Evolutionary conservation across 2,113 vertebrate genomes (phyloP), one percentile per base, ranked within the genome.

Genomic region (Pedetes capensis): DNA sequence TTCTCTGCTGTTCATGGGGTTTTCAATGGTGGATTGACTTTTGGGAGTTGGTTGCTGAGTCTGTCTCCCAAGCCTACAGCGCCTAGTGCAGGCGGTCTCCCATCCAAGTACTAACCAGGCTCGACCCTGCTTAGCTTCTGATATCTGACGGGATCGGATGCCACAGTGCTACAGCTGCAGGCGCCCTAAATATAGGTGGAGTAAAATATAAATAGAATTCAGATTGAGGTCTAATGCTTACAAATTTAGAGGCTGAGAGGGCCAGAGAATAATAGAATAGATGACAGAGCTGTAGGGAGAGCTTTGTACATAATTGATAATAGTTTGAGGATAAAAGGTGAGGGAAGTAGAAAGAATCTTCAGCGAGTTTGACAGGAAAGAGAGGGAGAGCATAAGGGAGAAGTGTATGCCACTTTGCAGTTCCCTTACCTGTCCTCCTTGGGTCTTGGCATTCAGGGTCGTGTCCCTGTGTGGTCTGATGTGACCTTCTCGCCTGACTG

Each of bases 131-230:
- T n/a, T n/a, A n/a, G n/a, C n/a, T n/a, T n/a, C n/a, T n/a, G n/a
- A n/a, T n/a, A n/a, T n/a, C n/a, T n/a, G n/a, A n/a, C n/a, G n/a
- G n/a, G n/a, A n/a, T n/a, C n/a, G n/a, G n/a, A n/a, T n/a, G n/a
- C n/a, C n/a, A n/a, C n/a, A n/a, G n/a, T n/a, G n/a, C n/a, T n/a
- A n/a, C n/a, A n/a, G n/a, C n/a, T n/a, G n/a, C n/a, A n/a, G n/a
- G n/a, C n/a, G n/a, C n/a, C 39, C 22, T 82, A 4, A 51, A 61
- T 55, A 7, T 55, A 87, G 61, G 25, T 37, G 64, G 25, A 61
- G 25, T 87, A 75, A 82, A 91, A 93, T 91, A 66, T 44, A 88
- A 59, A 55, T 92, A 66, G 61, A 51, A 37, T 75, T 85, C 22
- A 78, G 47, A 39, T 53, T 83, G 71, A 10, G 6, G 47, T 22